Base-by-base conservation (phyloP, 2,797 vertebrate species). In the Chelon auratus region DNA sequence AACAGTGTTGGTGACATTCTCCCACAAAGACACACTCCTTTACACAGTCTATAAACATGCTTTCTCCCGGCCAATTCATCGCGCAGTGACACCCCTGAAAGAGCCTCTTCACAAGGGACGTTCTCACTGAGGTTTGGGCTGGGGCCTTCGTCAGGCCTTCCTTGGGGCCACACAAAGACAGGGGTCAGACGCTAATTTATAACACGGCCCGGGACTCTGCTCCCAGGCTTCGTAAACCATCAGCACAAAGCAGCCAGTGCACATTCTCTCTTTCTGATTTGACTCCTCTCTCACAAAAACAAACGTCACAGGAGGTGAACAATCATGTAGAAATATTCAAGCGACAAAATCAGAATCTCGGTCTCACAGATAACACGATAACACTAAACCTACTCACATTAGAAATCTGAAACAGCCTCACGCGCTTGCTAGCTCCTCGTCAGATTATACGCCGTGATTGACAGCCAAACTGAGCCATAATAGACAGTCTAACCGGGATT, bases 21-120 rank as follows among this genome's bases (percentile, higher is more conserved):
- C 93, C 94, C 94, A 96, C 95, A 96, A 96, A 96, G 95, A 95
- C 94, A 80, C 94, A 96, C 94, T 96, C 95, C 95, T 95, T 95
- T 95, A 95, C 95, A 96, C 95, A 96, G 95, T 96, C 96, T 96
- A 96, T 96, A 96, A 97, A 96, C 95, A 95, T 94, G 95, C 95
- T 94, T 94, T 90, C 93, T 91, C 65, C 91, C 15, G 85, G 93
- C 91, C 94, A 94, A 96, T 96, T 95, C 95, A 96, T 94, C 90
- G 93, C 85, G 68, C 86, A 71, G 86, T 94, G 94, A 95, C 94
- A 94, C 87, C 26, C 64, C 90, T 93, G 89, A 96, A 94, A 94
- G 88, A 84, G 74, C 67, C 77, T 87, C 91, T 91, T 90, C 87
- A 93, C 93, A 88, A 82, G 87, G 68, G 68, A 76, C 72, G 90